Conservation (phyloP, 1,140 invertebrate genomes). For the Tyrophagus putrescentiae region DNA sequence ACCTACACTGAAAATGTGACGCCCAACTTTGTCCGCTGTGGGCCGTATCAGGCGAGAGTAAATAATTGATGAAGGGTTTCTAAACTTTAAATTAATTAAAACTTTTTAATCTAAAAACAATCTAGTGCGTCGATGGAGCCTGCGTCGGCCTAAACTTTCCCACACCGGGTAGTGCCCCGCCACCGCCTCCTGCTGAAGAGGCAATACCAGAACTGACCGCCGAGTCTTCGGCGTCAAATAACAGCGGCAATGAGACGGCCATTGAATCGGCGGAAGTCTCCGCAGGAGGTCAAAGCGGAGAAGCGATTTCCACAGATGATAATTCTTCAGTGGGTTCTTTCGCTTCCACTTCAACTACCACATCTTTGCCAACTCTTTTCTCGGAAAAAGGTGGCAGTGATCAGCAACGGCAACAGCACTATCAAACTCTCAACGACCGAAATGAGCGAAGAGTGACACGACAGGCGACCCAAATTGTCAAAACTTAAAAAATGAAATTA, state of each 20-base stretch:
- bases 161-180: too few species aligned
- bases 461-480: too few species aligned
- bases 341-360: not conserved
- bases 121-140: conserved; percentile 6
- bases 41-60: conserved; percentile 3
- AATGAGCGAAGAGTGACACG: too few species aligned
- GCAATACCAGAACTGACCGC: not conserved
- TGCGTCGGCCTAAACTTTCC: conserved; percentile 10
- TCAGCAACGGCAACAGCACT: not conserved
- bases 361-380: not conserved
- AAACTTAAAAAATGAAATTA: too few species aligned
- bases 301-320: not conserved
- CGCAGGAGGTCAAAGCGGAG: not conserved
- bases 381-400: not conserved
- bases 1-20: conserved; percentile 10
- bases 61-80: too few species aligned
- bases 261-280: not conserved
- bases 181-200: too few species aligned
- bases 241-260: not conserved
- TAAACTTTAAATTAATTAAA: not conserved
- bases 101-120: not conserved
- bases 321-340: not conserved
- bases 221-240: not conserved
- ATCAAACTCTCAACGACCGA: not conserved
- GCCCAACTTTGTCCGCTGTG: conserved; percentile 15